Evolutionary conservation across 2,888 invertebrate genomes (phyloP), one percentile per base, ranked within the genome.

Genomic region (Helleia helle): DNA sequence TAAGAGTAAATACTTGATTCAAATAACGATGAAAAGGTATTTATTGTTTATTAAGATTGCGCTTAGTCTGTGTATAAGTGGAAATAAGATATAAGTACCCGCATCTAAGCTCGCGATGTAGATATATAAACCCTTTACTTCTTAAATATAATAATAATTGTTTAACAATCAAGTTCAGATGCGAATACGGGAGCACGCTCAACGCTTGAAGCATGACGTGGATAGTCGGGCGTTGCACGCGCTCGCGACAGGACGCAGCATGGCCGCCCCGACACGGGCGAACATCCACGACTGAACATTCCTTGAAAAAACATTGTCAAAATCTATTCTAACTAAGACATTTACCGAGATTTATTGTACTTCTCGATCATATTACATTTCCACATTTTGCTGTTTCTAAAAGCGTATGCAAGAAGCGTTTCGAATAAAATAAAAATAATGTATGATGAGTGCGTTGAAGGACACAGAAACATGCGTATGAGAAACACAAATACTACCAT

Each of bases 381-480:
- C 65, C 63, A 58, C 53, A 71, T 69, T 71, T 74, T 73, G 74
- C 80, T 75, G 79, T 75, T 71, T 58, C 53, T 60, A 52, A 67
- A 74, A 73, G 56, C 61, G 48, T 56, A 65, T 71, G 74, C 72
- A 64, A 59, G 58, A 47, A 70, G 76, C 42, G 41, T 25, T 43
- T 45, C 59, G 58, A 59, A 60, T 65, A 63, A 59, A 52, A 53
- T 58, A 57, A 55, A 62, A 34, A 34, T 18, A 62, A 57, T 64
- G 64, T 80, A 81, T 80, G 79, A 80, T 80, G 63, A 67, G 79
- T 83, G 83, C 79, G 72, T 64, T 66, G 72, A 75, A 81, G 79
- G 79, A 77, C 79, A 76, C 47, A 69, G 71, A 71, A 65, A 52
- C 80, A 76, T 80, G 75, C 81, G 55, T 44, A 58, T 56, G 56